phyloP scores from a whole-genome alignment of 2,888 invertebrate species.

The Leucophora obtusa region DNA sequence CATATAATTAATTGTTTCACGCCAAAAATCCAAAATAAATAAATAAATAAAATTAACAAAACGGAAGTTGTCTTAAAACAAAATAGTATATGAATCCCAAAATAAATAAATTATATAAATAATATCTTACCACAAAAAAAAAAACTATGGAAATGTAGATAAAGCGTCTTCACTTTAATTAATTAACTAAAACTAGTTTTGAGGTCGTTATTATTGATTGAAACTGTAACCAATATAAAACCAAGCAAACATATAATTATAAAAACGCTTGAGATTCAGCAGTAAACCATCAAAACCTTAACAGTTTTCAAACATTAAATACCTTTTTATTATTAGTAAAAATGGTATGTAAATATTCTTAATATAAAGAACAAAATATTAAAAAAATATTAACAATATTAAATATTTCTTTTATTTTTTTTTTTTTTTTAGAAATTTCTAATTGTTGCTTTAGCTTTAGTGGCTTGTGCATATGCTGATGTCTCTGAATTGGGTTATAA shows the following conservation, averaged over 20 bases:
- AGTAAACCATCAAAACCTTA: conserved; percentile 24
- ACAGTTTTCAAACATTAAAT: conserved; percentile 11
- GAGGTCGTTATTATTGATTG: conserved; percentile 14
- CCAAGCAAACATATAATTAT: conserved; percentile 23
- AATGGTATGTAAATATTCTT: conserved; percentile 46
- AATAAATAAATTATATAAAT: no score
- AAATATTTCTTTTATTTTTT: no score
- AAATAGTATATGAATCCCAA: no score
- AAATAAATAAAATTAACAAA: conserved; percentile 54
- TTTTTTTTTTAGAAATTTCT: conserved; percentile 50
- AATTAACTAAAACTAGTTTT: conserved; percentile 35
- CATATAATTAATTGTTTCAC: neutral
- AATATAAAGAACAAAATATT: neutral
- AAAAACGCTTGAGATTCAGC: conserved; percentile 12
- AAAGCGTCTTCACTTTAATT: neutral
- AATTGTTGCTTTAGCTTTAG: conserved; percentile 42
- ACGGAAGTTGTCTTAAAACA: neutral
- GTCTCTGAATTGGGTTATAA: conserved; percentile 58
- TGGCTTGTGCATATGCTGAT: conserved; percentile 53
- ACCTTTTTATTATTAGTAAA: conserved; percentile 10
- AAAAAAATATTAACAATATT: conserved; percentile 7
- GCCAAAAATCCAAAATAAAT: neutral
- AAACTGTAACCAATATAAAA: neutral
- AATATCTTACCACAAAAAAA: no score
- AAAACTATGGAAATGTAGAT: neutral